A percentile compares a stretch with the other conserved stretches of the same genome.
Conservation (phyloP, 2,113 vertebrate genomes). For the Petroica traversi region DNA sequence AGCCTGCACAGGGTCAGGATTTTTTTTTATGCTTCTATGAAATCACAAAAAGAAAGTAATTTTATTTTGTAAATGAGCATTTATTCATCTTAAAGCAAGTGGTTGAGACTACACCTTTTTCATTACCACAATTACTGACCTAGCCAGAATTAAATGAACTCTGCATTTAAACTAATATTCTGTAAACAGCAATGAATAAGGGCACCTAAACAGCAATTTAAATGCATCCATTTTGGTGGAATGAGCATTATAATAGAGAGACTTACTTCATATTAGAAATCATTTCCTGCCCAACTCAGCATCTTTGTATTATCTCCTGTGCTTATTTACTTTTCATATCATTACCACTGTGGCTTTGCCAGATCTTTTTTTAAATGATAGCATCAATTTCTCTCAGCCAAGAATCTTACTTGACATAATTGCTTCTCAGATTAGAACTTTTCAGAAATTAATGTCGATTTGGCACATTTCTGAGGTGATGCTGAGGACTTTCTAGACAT, state of each 20-base stretch:
- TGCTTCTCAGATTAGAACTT: background rate
- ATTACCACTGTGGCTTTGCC: background rate
- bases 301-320: background rate
- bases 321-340: conserved; percentile 22
- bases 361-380: conserved; percentile 3
- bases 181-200: background rate
- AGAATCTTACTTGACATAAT: conserved; percentile 10
- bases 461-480: background rate
- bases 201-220: conserved; percentile 24
- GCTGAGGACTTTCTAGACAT: background rate
- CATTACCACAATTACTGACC: conserved; percentile 46
- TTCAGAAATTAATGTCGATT: background rate
- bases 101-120: background rate
- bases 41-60: background rate
- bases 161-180: background rate
- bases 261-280: conserved; percentile 26
- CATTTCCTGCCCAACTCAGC: background rate
- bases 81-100: conserved; percentile 7
- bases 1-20: background rate
- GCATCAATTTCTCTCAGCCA: background rate
- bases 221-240: conserved; percentile 46
- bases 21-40: background rate
- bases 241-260: background rate
- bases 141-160: conserved; percentile 27
- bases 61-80: conserved; percentile 6